Evolutionary conservation across 2,797 vertebrate genomes (phyloP).

Genomic region (Thunnus albacares): DNA sequence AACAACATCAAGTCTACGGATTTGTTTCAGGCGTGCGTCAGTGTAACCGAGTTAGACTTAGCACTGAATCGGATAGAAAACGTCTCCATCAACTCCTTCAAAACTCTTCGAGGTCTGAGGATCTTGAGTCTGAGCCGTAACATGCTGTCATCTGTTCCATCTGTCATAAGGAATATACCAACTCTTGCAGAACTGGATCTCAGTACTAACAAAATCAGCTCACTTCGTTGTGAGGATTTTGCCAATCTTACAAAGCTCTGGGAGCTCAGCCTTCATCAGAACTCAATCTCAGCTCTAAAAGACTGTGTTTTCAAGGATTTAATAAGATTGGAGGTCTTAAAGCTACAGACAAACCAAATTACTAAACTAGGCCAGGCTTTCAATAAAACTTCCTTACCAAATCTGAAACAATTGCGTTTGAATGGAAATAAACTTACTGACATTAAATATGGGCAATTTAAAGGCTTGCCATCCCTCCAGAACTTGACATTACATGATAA

Average conservation of each 20-base stretch:
- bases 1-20: conserved; percentile 63
- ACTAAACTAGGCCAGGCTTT: conserved; percentile 60
- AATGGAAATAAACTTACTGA: conserved; percentile 60
- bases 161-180: conserved; percentile 56
- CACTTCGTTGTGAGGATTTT: conserved; percentile 69
- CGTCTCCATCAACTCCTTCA: conserved; percentile 62
- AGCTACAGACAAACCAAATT: conserved; percentile 69
- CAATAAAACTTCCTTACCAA: conserved; percentile 45
- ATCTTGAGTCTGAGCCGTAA: conserved; percentile 71
- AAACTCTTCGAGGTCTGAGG: conserved; percentile 36
- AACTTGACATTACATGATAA: conserved; percentile 73
- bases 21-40: conserved; percentile 67
- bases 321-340: conserved; percentile 60
- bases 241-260: conserved; percentile 65
- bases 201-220: conserved; percentile 73
- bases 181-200: conserved; percentile 76
- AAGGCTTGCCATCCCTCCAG: conserved; percentile 57
- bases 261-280: conserved; percentile 65
- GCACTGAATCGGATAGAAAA: conserved; percentile 22
- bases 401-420: conserved; percentile 69
- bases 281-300: conserved; percentile 62
- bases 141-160: conserved; percentile 62
- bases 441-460: conserved; percentile 47
- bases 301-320: conserved; percentile 71
- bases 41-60: conserved; percentile 72